phyloP scores from a whole-genome alignment of 2,113 vertebrate genomes.

The Gallinago undulata region DNA sequence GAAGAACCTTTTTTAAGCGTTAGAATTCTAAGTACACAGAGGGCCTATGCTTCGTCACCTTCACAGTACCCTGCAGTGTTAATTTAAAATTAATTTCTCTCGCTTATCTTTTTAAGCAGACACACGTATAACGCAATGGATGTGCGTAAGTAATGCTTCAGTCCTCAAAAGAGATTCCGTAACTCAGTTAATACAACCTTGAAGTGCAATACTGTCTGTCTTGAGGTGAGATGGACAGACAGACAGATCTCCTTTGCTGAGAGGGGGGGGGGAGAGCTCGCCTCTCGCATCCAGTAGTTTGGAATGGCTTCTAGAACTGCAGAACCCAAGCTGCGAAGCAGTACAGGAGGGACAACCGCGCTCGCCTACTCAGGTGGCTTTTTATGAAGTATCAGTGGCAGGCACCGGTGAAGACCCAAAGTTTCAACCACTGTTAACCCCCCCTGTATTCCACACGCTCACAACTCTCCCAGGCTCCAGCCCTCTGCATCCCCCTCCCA shows the following conservation, averaged over 20 bases:
- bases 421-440: slow-evolving; percentile 46
- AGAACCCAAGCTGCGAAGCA: slow-evolving; percentile 72
- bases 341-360: slow-evolving; percentile 16
- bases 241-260: slow-evolving; percentile 63
- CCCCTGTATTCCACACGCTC: slow-evolving; percentile 3
- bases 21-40: slow-evolving; percentile 64
- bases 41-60: slow-evolving; percentile 63
- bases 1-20: slow-evolving; percentile 60
- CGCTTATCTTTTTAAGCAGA: slow-evolving; percentile 71
- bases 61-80: slow-evolving; percentile 73
- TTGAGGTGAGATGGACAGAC: slow-evolving; percentile 63
- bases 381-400: slow-evolving; percentile 16
- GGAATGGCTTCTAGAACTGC: slow-evolving; percentile 71
- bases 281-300: slow-evolving; percentile 48
- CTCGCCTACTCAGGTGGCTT: slow-evolving; percentile 37
- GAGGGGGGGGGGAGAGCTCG: slow-evolving; percentile 41
- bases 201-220: slow-evolving; percentile 80
- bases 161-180: slow-evolving; percentile 62
- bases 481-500: not conserved
- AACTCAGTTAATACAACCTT: slow-evolving; percentile 69
- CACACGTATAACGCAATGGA: slow-evolving; percentile 44
- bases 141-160: slow-evolving; percentile 64
- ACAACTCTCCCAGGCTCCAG: not conserved
- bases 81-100: slow-evolving; percentile 74
- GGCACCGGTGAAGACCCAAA: slow-evolving; percentile 37